Evolutionary conservation across 2,797 vertebrate species (phyloP).

Genomic region (Somateria mollissima): DNA sequence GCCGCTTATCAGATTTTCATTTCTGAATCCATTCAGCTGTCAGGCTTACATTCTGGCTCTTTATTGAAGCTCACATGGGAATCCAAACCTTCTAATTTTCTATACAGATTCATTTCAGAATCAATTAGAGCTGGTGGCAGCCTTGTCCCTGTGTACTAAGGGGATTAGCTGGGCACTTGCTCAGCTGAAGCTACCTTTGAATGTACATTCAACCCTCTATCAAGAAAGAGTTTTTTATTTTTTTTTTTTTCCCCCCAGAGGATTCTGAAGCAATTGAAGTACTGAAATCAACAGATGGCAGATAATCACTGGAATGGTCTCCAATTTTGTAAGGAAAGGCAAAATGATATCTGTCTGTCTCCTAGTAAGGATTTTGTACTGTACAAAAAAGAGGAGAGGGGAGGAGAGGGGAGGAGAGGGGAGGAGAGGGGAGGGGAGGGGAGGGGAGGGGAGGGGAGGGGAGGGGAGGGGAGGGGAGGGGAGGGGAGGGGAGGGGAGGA

Average conservation of each 20-base stretch:
- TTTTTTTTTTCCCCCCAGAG: constrained; percentile 37
- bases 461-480: too few species aligned
- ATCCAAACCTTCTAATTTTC: constrained; percentile 87
- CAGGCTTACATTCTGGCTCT: constrained; percentile 82
- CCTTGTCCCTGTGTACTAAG: constrained; percentile 85
- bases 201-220: constrained; percentile 79
- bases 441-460: too few species aligned
- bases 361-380: constrained; percentile 1
- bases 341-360: constrained; percentile 50
- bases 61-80: constrained; percentile 83
- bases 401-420: too few species aligned
- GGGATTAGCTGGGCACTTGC: constrained; percentile 88
- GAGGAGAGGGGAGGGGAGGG: too few species aligned
- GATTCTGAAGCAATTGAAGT: constrained; percentile 76
- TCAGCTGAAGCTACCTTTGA: constrained; percentile 82
- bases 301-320: constrained; percentile 79
- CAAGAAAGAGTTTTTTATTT: constrained; percentile 63
- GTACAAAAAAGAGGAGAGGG: not conserved
- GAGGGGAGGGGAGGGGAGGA: too few species aligned
- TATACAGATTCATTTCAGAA: constrained; percentile 87
- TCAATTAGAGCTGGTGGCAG: constrained; percentile 90
- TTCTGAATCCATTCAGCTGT: constrained; percentile 82
- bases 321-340: constrained; percentile 67
- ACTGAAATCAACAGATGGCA: constrained; percentile 87
- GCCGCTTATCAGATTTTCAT: constrained; percentile 85